A percentile compares a stretch with the other conserved stretches of the same genome.
These are phyloP conservation scores for Miniopterus natalensis DNA, from an alignment of 2,113 vertebrate genomes.

Conservation along the genomic window DNA sequence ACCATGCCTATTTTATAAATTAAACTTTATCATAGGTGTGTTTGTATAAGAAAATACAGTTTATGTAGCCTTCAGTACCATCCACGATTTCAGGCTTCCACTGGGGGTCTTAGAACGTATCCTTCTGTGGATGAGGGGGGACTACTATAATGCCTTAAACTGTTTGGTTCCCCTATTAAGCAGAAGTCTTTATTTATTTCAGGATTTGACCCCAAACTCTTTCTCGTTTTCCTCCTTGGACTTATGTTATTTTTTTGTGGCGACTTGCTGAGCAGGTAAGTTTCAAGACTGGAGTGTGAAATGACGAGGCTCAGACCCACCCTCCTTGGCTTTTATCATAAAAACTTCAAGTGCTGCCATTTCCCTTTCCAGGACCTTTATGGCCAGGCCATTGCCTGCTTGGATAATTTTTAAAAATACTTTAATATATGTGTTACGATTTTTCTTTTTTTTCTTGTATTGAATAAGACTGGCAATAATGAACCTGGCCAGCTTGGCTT, in stretches of 20 bases:
- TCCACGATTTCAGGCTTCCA: not conserved
- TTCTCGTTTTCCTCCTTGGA: conserved; percentile 94
- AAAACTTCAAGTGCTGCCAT: not conserved
- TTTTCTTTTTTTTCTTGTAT: conserved; percentile 32
- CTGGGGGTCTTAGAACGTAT: not conserved
- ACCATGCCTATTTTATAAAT: not conserved
- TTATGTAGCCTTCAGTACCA: not conserved
- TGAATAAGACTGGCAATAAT: conserved; percentile 10
- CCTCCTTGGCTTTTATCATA: not conserved
- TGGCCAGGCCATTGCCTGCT: conserved; percentile 14
- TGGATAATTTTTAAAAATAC: conserved; percentile 20
- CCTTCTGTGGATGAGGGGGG: not conserved
- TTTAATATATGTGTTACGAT: not conserved
- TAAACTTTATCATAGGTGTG: not conserved
- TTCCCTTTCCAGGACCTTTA: not conserved
- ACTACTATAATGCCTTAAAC: conserved; percentile 36
- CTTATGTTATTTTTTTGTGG: conserved; percentile 93
- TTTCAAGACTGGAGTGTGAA: not conserved
- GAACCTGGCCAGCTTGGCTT: not conserved
- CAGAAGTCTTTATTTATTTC: conserved; percentile 65
- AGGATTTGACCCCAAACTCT: conserved; percentile 96
- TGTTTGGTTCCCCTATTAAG: conserved; percentile 48
- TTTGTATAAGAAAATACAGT: not conserved
- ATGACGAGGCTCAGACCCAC: not conserved
- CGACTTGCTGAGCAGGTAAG: conserved; percentile 95